Evolutionary conservation across 2,113 vertebrate species (phyloP).

Genomic region (Sander lucioperca): DNA sequence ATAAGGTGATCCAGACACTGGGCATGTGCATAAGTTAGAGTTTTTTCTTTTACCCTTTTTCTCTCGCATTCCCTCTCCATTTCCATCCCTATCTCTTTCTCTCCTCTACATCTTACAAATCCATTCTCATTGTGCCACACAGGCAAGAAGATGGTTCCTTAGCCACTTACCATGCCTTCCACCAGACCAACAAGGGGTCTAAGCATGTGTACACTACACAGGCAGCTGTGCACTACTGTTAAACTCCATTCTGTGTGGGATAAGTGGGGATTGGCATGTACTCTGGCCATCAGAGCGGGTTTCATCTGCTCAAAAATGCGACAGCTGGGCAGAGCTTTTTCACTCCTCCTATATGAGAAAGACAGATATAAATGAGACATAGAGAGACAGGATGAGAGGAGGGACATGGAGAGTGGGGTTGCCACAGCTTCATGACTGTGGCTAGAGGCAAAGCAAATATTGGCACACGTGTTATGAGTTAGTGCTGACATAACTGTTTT

Average conservation of each 20-base stretch:
- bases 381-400: slow-evolving; percentile 31
- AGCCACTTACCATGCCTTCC: slow-evolving; percentile 67
- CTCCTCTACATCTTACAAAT: slow-evolving; percentile 46
- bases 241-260: slow-evolving; percentile 69
- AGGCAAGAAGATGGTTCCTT: slow-evolving; percentile 43
- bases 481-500: slow-evolving; percentile 75
- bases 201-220: slow-evolving; percentile 63
- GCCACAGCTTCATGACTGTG: slow-evolving; percentile 59
- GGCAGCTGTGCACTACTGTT: slow-evolving; percentile 71
- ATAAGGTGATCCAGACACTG: slow-evolving; percentile 57
- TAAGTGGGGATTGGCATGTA: slow-evolving; percentile 76
- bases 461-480: slow-evolving; percentile 81
- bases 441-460: slow-evolving; percentile 81
- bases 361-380: slow-evolving; percentile 49
- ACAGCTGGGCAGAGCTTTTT: slow-evolving; percentile 80
- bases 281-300: slow-evolving; percentile 63
- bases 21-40: slow-evolving; percentile 40
- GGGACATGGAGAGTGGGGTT: slow-evolving; percentile 22
- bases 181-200: slow-evolving; percentile 68
- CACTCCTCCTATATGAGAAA: slow-evolving; percentile 50
- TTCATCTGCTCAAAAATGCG: slow-evolving; percentile 76
- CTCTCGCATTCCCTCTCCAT: slow-evolving; percentile 16
- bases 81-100: slow-evolving; percentile 15
- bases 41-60: not conserved
- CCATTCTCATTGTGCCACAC: slow-evolving; percentile 51